A percentile compares a stretch with the other conserved stretches of the same genome.
Evolutionary conservation across 2,888 invertebrate genomes (phyloP).

Genomic region (Muscina levida): DNA sequence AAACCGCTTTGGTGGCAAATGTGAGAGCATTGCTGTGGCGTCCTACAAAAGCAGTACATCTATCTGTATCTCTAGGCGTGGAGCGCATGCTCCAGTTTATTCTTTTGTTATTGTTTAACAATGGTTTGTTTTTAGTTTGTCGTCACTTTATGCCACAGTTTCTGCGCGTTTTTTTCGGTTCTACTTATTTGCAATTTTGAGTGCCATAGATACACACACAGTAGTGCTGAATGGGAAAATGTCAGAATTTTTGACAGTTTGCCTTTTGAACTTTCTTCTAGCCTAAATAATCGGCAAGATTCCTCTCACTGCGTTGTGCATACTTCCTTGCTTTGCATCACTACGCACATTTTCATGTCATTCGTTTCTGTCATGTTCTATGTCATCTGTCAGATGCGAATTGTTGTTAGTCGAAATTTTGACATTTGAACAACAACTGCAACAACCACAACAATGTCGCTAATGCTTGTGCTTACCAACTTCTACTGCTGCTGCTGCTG

Average conservation of each 20-base stretch:
- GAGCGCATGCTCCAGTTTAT: constrained; percentile 22
- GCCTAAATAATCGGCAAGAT: too few relatives aligned
- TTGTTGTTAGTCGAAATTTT: background rate
- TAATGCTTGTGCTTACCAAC: background rate
- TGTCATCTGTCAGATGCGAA: background rate
- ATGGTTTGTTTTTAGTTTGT: too few relatives aligned
- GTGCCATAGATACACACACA: constrained; percentile 52
- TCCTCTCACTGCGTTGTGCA: too few relatives aligned
- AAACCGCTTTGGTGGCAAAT: background rate
- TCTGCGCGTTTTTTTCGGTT: background rate
- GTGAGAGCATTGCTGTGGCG: background rate
- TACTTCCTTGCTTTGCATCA: too few relatives aligned
- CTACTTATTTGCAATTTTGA: constrained; percentile 24
- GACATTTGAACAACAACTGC: background rate
- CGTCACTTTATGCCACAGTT: background rate
- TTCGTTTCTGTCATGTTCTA: background rate
- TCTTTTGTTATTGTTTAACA: background rate
- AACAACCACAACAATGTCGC: background rate
- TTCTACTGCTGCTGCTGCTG: background rate
- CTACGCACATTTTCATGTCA: background rate
- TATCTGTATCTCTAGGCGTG: background rate
- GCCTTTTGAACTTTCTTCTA: constrained; percentile 1
- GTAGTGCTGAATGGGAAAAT: constrained; percentile 48
- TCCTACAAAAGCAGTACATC: background rate
- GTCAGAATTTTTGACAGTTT: constrained; percentile 63